Evolutionary conservation across 2,113 vertebrate genomes (phyloP), one percentile per base, ranked within the genome.

Genomic region (Pardalotus punctatus): DNA sequence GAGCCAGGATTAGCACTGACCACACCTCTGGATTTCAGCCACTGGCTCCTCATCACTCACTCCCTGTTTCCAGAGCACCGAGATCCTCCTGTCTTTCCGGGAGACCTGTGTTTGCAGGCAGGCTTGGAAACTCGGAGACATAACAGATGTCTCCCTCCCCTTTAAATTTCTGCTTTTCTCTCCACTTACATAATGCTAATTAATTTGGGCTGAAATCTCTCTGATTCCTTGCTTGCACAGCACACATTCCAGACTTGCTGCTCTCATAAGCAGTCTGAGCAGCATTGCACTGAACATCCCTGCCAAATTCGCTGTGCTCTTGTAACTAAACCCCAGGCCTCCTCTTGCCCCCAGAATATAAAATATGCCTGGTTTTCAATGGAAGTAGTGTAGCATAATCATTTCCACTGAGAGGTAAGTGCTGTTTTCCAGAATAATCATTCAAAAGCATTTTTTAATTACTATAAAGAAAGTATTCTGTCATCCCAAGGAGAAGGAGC

Each of bases 61-160:
- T 94, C 74, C 25, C 43, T 27, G 64, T 86, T 82, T 57, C 56
- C 70, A 86, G 62, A 90, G 81, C 67, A 61, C 6, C 5, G 60
- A 88, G 58, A 91, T 62, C 47, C 79, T 88, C 57, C 71, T 73
- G 38, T 23, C 84, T 76, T 77, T 90, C 69, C 76, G 81, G 61
- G 35, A 95, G 96, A 71, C 60, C 82, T 81, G 71, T 48, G 78
- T 81, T 74, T 95, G 88, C 86, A 96, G 85, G 92, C 87, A 90
- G 64, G 76, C 90, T 66, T 78, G 72, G 85, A 92, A 90, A 88
- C 82, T 67, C n/a, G 0, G 73, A 93, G 76, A 81, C 72, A 35
- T 62, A 93, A 88, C 96, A 97, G 96, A 96, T 97, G 93, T 96
- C 92, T 95, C 86, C 88, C 80, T 81, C 94, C 77, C 64, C 77